phyloP scores from a whole-genome alignment of 2,113 vertebrate genomes.

The Colaptes auratus region DNA sequence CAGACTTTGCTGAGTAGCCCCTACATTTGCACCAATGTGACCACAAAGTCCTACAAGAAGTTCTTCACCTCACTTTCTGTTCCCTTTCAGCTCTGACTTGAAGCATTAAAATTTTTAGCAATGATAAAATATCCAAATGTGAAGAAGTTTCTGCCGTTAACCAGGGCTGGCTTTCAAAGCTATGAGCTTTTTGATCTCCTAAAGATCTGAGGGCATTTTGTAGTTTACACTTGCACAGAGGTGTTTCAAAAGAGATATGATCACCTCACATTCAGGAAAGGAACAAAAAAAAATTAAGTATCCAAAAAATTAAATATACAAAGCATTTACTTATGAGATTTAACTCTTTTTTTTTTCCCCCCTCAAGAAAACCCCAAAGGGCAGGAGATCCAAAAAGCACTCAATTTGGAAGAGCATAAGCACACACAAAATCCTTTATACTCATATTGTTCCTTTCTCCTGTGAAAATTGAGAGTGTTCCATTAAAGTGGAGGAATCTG shows the following conservation, averaged over 20 bases:
- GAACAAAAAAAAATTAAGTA: not conserved
- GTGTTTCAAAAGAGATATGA: constrained; percentile 42
- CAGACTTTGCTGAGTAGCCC: not conserved
- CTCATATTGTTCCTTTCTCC: not conserved
- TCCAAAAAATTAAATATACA: constrained; percentile 3
- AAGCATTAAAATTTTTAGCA: constrained; percentile 63
- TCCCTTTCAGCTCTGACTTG: not conserved
- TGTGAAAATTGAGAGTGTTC: not conserved
- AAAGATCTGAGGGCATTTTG: constrained; percentile 65
- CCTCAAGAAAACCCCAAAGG: not conserved
- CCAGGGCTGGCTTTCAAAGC: constrained; percentile 45
- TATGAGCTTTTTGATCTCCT: constrained; percentile 41
- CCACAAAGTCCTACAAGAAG: not conserved
- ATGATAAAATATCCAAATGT: constrained; percentile 57
- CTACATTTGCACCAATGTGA: not conserved
- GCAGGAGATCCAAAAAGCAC: not conserved
- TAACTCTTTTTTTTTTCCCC: not conserved
- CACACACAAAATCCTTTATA: not conserved
- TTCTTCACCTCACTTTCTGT: not conserved
- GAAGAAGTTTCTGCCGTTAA: constrained; percentile 52
- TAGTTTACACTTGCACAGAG: constrained; percentile 36
- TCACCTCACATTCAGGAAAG: constrained; percentile 10
- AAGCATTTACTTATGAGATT: not conserved
- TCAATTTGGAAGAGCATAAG: not conserved
- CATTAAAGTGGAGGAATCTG: not conserved